A percentile compares a stretch with the other conserved stretches of the same genome.
These are phyloP conservation scores for Kryptolebias marmoratus DNA, from an alignment of 2,113 vertebrate genomes.

Conservation along the genomic window DNA sequence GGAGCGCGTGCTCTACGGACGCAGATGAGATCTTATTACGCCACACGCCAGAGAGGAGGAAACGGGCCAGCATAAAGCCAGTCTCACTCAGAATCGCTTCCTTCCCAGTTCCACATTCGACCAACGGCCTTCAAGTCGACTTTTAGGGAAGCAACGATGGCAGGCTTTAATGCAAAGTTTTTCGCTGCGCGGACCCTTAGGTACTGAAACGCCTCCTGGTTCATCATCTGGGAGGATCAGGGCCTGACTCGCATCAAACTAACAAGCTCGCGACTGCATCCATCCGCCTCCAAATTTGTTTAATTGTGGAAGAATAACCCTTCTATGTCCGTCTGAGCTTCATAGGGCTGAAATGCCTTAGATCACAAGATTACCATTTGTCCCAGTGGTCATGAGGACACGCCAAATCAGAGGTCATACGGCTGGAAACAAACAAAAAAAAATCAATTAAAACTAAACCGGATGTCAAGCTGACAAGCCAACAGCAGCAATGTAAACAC, in stretches of 20 bases:
- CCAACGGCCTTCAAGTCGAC: not conserved
- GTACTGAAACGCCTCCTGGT: not conserved
- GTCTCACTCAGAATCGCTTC: constrained; percentile 21
- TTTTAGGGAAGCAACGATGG: not conserved
- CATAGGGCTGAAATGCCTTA: constrained; percentile 60
- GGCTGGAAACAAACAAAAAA: constrained; percentile 39
- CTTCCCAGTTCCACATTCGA: constrained; percentile 24
- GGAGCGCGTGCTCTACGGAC: constrained; percentile 15
- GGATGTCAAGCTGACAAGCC: not conserved
- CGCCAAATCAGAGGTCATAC: constrained; percentile 73
- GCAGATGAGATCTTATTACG: constrained; percentile 50
- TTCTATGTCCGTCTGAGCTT: not conserved
- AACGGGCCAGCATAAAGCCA: constrained; percentile 3
- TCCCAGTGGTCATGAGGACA: constrained; percentile 69
- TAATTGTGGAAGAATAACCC: not conserved
- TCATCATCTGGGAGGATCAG: not conserved
- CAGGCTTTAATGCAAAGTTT: not conserved
- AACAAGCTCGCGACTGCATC: not conserved
- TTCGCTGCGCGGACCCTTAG: not conserved
- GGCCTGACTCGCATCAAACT: not conserved
- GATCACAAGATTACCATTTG: constrained; percentile 77
- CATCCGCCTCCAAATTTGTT: not conserved
- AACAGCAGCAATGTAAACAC: not conserved
- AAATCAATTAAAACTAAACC: constrained; percentile 47
- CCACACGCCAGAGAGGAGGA: constrained; percentile 28